phyloP scores from a whole-genome alignment of 92 coral and sea anemone species.

The Porites lobata region DNA sequence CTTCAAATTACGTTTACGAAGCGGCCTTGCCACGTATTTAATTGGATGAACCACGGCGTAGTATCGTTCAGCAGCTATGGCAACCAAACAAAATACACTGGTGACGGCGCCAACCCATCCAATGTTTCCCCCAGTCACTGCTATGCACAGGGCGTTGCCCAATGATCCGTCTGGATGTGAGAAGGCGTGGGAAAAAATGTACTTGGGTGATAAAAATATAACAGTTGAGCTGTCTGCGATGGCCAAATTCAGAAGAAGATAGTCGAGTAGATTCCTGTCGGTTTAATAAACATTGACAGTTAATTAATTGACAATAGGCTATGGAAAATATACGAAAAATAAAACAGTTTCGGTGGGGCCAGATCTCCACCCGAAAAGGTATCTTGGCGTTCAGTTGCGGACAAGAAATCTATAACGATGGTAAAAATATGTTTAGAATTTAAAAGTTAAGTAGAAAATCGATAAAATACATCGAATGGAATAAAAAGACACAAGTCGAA shows the following conservation, averaged over 20 bases:
- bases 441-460: too few species aligned
- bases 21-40: background rate
- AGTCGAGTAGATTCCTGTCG: slow-evolving; percentile 12
- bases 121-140: background rate
- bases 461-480: too few species aligned
- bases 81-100: background rate
- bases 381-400: too few species aligned
- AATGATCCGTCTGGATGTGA: slow-evolving; percentile 7
- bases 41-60: background rate
- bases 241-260: slow-evolving; percentile 21
- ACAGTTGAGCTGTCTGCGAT: slow-evolving; percentile 11
- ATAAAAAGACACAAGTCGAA: too few species aligned
- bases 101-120: background rate
- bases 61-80: background rate
- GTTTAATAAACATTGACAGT: too few species aligned
- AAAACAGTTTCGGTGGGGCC: too few species aligned
- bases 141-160: background rate
- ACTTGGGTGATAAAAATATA: background rate
- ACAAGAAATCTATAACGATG: too few species aligned
- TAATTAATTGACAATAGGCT: background rate
- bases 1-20: background rate
- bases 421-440: too few species aligned
- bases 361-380: too few species aligned
- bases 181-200: slow-evolving; percentile 3
- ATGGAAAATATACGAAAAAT: background rate